phyloP scores from a whole-genome alignment of 2,888 invertebrate genomes.

The Pardosa pseudoannulata region DNA sequence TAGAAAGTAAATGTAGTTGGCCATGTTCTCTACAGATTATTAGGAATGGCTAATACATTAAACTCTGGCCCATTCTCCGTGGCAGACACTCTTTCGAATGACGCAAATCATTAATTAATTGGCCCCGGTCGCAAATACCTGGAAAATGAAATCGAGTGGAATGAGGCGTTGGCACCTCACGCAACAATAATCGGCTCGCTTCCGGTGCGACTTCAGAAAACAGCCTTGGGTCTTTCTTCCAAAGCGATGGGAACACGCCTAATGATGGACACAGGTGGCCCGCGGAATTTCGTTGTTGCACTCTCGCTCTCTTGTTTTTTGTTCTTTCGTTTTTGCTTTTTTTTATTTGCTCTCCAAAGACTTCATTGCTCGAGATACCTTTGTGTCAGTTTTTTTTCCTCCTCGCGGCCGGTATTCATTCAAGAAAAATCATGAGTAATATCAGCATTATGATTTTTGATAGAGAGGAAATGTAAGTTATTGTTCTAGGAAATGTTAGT shows the following conservation, averaged over 20 bases:
- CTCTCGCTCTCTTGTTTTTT: not conserved
- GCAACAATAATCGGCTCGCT: slow-evolving; percentile 19
- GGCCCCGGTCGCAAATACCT: not conserved
- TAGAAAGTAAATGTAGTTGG: too few relatives aligned
- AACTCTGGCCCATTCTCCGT: too few relatives aligned
- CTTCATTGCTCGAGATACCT: not conserved
- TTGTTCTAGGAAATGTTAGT: too few relatives aligned
- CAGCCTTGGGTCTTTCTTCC: slow-evolving; percentile 47
- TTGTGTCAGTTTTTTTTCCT: not conserved
- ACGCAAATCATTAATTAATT: not conserved
- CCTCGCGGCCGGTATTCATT: not conserved
- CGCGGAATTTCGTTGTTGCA: not conserved
- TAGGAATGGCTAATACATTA: too few relatives aligned
- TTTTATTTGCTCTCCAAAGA: not conserved
- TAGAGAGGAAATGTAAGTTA: too few relatives aligned
- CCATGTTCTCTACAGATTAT: too few relatives aligned
- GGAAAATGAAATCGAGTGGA: not conserved
- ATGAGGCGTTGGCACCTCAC: not conserved
- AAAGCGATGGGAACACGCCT: slow-evolving; percentile 60
- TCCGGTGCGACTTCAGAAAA: slow-evolving; percentile 54
- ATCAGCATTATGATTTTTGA: too few relatives aligned
- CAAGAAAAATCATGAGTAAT: too few relatives aligned
- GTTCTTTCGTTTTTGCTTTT: not conserved
- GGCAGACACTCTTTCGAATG: too few relatives aligned
- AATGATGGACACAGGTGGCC: slow-evolving; percentile 67